A percentile compares a stretch with the other conserved stretches of the same genome.
phyloP scores from a whole-genome alignment of 2,888 invertebrate species.

The Chymomyza amoena region DNA sequence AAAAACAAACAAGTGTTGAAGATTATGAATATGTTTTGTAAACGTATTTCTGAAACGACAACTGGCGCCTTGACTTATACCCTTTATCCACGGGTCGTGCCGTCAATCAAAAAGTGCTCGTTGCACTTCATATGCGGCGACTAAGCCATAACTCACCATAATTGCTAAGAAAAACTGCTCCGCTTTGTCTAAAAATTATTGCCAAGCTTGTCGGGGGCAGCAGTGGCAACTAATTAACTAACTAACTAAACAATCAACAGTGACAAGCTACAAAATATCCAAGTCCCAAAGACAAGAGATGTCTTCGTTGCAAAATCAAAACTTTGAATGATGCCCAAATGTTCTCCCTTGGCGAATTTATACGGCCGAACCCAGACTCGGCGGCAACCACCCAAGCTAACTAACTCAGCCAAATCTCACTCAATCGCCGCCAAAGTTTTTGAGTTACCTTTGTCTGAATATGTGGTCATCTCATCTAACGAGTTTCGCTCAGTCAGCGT shows the following conservation, averaged over 20 bases:
- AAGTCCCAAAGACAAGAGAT: conserved; percentile 42
- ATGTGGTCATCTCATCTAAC: conserved; percentile 36
- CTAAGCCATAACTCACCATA: background rate
- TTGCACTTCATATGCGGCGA: background rate
- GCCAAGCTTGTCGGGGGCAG: background rate
- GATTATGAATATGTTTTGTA: conserved; percentile 55
- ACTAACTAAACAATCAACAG: background rate
- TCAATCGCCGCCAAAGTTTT: conserved; percentile 34
- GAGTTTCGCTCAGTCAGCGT: conserved; percentile 28
- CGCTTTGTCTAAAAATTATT: background rate
- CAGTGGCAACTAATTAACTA: background rate
- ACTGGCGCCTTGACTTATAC: conserved; percentile 34
- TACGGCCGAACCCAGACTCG: conserved; percentile 36
- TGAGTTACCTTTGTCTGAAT: conserved; percentile 36
- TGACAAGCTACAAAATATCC: background rate
- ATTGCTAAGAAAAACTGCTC: background rate
- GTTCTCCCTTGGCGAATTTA: conserved; percentile 78
- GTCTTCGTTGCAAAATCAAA: conserved; percentile 74
- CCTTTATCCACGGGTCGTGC: conserved; percentile 40
- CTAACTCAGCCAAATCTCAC: conserved; percentile 19
- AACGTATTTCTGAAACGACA: conserved; percentile 76
- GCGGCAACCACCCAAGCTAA: background rate
- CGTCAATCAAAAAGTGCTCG: conserved; percentile 1
- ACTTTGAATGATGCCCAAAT: conserved; percentile 78
- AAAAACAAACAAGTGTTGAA: background rate